A percentile compares a stretch with the other conserved stretches of the same genome.
These are phyloP conservation scores for Hydrozoanthus gracilis DNA, from an alignment of 92 coral and sea anemone species.

Conservation along the genomic window DNA sequence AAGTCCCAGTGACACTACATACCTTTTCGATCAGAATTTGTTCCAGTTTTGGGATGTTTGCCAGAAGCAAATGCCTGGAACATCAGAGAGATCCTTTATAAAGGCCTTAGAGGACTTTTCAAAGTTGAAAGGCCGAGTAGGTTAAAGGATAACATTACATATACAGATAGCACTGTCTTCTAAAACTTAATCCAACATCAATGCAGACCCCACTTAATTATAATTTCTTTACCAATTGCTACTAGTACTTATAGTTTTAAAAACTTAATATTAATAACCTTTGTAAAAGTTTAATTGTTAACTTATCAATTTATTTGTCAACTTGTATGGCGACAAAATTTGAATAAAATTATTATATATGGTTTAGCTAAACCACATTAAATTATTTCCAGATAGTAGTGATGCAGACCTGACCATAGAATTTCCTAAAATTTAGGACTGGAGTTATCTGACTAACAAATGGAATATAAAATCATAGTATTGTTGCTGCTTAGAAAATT, in stretches of 20 bases:
- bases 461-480: neutral
- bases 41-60: constrained; percentile 64
- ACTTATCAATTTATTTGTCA: neutral
- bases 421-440: no score
- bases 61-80: constrained; percentile 73
- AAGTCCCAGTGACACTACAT: constrained; percentile 62
- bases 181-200: neutral
- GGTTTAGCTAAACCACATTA: no score
- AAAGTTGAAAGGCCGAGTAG: constrained; percentile 59
- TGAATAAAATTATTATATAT: no score
- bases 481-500: neutral
- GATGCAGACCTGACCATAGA: no score
- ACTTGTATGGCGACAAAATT: neutral
- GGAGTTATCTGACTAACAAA: no score
- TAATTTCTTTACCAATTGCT: no score
- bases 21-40: constrained; percentile 59
- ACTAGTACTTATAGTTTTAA: no score
- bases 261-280: no score
- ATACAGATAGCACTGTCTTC: neutral
- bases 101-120: constrained; percentile 65
- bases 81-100: constrained; percentile 61
- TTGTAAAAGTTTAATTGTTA: neutral
- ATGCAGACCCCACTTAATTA: no score
- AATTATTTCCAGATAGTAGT: no score
- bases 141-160: neutral